Percentiles rank a stretch among this genome's conserved stretches.
Conservation (phyloP, 2,888 invertebrate species). For the Drosophila formosana region DNA sequence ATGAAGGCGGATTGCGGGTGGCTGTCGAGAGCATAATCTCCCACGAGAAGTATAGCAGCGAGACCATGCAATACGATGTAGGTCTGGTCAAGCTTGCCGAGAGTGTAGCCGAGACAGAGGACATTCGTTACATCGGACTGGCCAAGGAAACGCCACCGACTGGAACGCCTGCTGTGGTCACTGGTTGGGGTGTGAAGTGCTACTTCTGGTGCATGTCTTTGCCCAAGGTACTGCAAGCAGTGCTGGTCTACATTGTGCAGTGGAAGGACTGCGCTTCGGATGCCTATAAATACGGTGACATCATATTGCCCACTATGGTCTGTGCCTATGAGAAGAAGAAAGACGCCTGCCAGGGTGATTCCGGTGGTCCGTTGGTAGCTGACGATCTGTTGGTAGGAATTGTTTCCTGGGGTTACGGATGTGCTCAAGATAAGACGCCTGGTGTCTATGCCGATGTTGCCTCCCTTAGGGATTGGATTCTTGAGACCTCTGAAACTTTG, state of each 20-base stretch:
- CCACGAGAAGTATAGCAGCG: slow-evolving; percentile 74
- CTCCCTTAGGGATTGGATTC: slow-evolving; percentile 64
- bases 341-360: slow-evolving; percentile 82
- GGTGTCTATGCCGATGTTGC: slow-evolving; percentile 79
- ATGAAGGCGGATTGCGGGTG: slow-evolving; percentile 80
- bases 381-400: slow-evolving; percentile 74
- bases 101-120: slow-evolving; percentile 57
- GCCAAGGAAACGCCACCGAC: slow-evolving; percentile 64
- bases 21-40: slow-evolving; percentile 71
- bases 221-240: slow-evolving; percentile 58
- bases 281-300: slow-evolving; percentile 66
- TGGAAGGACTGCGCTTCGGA: slow-evolving; percentile 42
- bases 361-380: slow-evolving; percentile 80
- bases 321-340: slow-evolving; percentile 74
- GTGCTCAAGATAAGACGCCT: slow-evolving; percentile 65
- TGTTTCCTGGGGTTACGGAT: slow-evolving; percentile 83
- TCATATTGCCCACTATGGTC: slow-evolving; percentile 70
- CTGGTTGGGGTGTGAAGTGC: slow-evolving; percentile 83
- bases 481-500: slow-evolving; percentile 34
- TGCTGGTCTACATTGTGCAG: slow-evolving; percentile 65
- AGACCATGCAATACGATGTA: slow-evolving; percentile 83
- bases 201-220: slow-evolving; percentile 47
- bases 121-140: slow-evolving; percentile 66
- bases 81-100: slow-evolving; percentile 81
- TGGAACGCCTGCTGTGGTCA: slow-evolving; percentile 74